Conservation (phyloP, 2,888 invertebrate species). For the Sphaeridia pumilis region DNA sequence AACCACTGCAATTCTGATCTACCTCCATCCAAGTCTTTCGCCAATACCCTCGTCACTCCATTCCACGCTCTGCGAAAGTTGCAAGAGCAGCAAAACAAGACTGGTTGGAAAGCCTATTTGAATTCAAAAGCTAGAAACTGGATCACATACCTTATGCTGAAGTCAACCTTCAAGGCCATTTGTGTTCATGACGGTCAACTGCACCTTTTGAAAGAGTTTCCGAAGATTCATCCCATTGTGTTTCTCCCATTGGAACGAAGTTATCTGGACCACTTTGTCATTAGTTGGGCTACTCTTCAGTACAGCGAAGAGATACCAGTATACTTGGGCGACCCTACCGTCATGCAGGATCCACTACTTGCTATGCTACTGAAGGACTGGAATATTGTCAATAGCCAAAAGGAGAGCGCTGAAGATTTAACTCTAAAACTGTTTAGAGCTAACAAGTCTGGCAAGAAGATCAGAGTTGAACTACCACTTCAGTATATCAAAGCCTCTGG, state of each 20-base stretch:
- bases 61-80: neutral
- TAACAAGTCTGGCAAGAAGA: no score
- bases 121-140: neutral
- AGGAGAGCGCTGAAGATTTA: neutral
- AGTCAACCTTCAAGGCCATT: conserved; percentile 2
- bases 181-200: conserved; percentile 15
- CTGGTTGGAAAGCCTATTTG: neutral
- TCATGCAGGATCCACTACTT: neutral
- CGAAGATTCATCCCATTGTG: conserved; percentile 9
- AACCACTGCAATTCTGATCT: neutral
- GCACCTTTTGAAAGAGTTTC: conserved; percentile 2
- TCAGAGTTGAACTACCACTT: no score
- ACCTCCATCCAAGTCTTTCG: neutral
- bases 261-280: conserved; percentile 12
- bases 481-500: no score
- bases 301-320: neutral
- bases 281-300: conserved; percentile 2
- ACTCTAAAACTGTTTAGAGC: no score
- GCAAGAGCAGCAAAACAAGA: neutral
- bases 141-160: neutral
- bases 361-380: neutral
- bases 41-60: neutral
- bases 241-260: conserved; percentile 10
- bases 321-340: neutral
- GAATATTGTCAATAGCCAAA: neutral